Evolutionary conservation across 2,888 invertebrate genomes (phyloP), one percentile per base, ranked within the genome.

Genomic region (Cyaniris semiargus): DNA sequence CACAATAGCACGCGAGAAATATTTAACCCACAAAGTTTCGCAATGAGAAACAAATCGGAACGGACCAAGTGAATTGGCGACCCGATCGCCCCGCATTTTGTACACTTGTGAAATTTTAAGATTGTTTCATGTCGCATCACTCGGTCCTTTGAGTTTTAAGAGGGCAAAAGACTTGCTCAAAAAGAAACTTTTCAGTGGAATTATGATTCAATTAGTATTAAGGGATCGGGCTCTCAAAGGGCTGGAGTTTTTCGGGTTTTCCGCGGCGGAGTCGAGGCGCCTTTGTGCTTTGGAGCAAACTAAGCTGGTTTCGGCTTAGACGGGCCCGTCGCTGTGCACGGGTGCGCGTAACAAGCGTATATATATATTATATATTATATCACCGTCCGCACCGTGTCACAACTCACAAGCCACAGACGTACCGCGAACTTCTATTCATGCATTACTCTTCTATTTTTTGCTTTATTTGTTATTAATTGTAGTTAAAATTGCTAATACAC

Each of bases 151-250:
- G 89, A 90, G 87, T 85, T 84, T 84, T 85, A 85, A 81, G 85
- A 86, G 86, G 86, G 87, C 85, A 88, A 91, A 91, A 92, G 90
- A 92, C 93, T 93, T 93, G 89, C 92, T 66, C 23, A 91, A 93
- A 93, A 94, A 92, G 92, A 92, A 93, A 93, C 89, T 92, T 92
- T 89, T 88, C 88, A 89, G 85, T 86, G 85, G 90, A 93, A 94
- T 93, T 93, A 94, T 93, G 92, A 93, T 94, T 93, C 93, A 93
- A 94, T 94, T 93, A 94, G 94, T 92, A 91, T 94, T 93, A 93
- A 92, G 90, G 93, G 92, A 92, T 92, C 92, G 92, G 88, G 85
- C 85, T 85, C 88, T 90, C 91, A 92, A 92, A 92, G 90, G 91
- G 88, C 82, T 85, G 84, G 88, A 90, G 86, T 91, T 92, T 93